Evolutionary conservation across 2,888 invertebrate genomes (phyloP).

Genomic region (Cantharis rustica): DNA sequence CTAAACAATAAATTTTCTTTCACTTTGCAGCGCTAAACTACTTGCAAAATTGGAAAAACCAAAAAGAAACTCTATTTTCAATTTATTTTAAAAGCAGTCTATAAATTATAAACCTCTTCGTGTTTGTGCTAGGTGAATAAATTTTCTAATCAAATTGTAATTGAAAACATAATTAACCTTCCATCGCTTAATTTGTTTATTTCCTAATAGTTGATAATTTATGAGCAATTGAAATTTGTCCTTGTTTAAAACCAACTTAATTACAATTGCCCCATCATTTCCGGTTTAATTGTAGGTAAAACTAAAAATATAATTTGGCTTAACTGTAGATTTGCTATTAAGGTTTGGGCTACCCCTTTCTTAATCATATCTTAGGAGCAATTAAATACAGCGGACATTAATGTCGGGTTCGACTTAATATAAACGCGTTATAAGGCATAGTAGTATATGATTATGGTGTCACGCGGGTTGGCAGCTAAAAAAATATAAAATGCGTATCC

Average conservation of each 20-base stretch:
- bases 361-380: slow-evolving; percentile 17
- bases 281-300: background rate
- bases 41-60: background rate
- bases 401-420: slow-evolving; percentile 31
- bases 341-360: background rate
- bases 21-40: background rate
- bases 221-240: slow-evolving; percentile 3
- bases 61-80: background rate
- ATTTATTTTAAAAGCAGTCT: background rate
- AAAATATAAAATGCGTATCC: slow-evolving; percentile 13
- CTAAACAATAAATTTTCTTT: background rate
- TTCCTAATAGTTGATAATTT: slow-evolving; percentile 2
- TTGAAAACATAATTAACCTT: background rate
- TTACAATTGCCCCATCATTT: background rate
- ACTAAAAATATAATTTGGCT: background rate
- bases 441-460: slow-evolving; percentile 31
- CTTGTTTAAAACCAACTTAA: background rate
- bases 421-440: slow-evolving; percentile 24
- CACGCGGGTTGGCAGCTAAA: slow-evolving; percentile 30
- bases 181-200: background rate
- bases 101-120: background rate
- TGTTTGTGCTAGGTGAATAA: background rate
- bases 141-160: background rate
- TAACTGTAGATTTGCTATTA: background rate
- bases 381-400: slow-evolving; percentile 28